Evolutionary conservation across 2,797 vertebrate species (phyloP).

Genomic region (Dryobates pubescens): DNA sequence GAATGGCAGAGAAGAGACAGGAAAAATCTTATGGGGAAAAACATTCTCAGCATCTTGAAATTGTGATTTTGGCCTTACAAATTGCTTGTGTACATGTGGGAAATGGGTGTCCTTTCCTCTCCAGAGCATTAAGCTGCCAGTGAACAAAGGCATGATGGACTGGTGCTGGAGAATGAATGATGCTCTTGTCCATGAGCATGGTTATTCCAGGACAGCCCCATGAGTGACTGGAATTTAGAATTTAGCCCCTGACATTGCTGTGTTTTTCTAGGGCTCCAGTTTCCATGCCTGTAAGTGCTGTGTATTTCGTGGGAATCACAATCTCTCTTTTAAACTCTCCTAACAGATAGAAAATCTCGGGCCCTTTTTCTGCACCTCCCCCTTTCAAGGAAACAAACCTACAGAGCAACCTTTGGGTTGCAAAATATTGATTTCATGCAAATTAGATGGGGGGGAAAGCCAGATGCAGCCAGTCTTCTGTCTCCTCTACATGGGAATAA

Average conservation of each 20-base stretch:
- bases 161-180: constrained; percentile 42
- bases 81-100: background rate
- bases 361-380: constrained; percentile 5
- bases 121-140: background rate
- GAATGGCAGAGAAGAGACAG: background rate
- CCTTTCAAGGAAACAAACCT: constrained; percentile 3
- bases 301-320: background rate
- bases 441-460: constrained; percentile 29
- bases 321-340: background rate
- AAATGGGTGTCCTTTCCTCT: background rate
- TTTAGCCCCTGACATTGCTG: background rate
- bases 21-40: background rate
- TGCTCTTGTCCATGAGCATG: background rate
- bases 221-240: background rate
- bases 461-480: constrained; percentile 51
- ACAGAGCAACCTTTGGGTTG: constrained; percentile 18
- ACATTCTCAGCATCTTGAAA: background rate
- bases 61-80: background rate
- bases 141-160: constrained; percentile 2
- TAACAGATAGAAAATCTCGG: background rate
- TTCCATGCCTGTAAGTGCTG: background rate
- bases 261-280: background rate
- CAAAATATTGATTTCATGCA: constrained; percentile 69
- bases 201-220: constrained; percentile 38
- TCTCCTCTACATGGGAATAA: constrained; percentile 36